These are phyloP conservation scores for Choloepus didactylus DNA, from an alignment of 2,797 vertebrate genomes.

Conservation along the genomic window DNA sequence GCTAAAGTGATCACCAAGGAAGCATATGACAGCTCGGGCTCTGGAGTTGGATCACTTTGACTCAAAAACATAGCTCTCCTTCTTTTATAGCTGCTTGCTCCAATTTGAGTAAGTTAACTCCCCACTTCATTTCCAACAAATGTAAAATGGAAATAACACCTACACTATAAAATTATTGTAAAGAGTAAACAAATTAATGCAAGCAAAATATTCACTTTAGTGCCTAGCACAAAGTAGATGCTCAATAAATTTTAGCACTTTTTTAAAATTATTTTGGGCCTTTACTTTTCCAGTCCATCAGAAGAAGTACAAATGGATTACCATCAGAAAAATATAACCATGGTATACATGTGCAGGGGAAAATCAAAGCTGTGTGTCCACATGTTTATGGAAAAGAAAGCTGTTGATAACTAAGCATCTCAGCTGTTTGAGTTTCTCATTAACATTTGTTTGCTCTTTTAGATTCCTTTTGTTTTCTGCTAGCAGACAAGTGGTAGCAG, in stretches of 20 bases:
- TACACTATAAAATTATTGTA: not conserved
- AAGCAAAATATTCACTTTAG: not conserved
- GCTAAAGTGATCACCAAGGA: not conserved
- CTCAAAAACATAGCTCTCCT: not conserved
- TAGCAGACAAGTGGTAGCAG: constrained; percentile 75
- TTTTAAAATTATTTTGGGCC: not conserved
- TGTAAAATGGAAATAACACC: not conserved
- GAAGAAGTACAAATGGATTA: constrained; percentile 22
- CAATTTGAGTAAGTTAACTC: not conserved
- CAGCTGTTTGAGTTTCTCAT: constrained; percentile 79
- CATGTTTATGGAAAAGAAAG: constrained; percentile 71
- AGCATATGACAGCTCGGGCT: not conserved
- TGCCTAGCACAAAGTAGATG: not conserved
- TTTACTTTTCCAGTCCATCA: not conserved
- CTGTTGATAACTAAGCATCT: constrained; percentile 75
- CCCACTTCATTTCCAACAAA: not conserved
- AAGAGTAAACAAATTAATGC: not conserved
- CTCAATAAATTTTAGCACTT: not conserved
- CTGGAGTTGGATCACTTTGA: not conserved
- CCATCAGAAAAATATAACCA: not conserved
- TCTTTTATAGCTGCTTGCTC: not conserved
- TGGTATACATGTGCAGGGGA: constrained; percentile 67
- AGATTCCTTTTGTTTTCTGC: constrained; percentile 79
- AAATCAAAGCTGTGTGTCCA: constrained; percentile 69
- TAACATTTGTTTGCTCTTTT: constrained; percentile 78